These are phyloP conservation scores for Eulemur mongoz DNA, from an alignment of 2,797 vertebrate genomes.

Conservation along the genomic window DNA sequence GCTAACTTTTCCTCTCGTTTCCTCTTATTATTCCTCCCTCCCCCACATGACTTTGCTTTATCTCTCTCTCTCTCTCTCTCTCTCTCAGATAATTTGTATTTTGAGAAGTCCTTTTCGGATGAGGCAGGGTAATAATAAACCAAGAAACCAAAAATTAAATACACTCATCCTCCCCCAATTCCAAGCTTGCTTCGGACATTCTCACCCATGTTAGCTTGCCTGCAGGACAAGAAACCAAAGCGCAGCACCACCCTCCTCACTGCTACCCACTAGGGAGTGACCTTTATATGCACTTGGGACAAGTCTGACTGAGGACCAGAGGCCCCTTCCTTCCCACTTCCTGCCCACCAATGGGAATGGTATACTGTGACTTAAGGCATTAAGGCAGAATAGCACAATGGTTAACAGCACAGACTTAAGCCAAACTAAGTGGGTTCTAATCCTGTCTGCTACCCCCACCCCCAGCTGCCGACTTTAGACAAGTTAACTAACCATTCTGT, in stretches of 20 bases:
- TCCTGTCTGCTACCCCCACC: neutral
- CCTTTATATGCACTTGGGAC: neutral
- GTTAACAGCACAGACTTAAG: neutral
- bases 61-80: no score
- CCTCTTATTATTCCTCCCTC: neutral
- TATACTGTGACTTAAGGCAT: neutral
- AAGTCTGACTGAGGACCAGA: neutral
- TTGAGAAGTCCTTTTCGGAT: neutral
- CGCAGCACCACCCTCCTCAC: neutral
- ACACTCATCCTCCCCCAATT: neutral
- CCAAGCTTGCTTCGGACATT: neutral
- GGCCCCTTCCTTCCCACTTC: neutral
- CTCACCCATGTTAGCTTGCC: neutral
- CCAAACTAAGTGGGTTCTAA: neutral
- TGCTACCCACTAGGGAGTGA: neutral
- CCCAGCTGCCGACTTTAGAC: neutral
- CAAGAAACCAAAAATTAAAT: conserved; percentile 36
- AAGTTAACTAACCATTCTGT: neutral
- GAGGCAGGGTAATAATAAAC: neutral
- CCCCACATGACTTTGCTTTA: neutral
- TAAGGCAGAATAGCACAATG: neutral
- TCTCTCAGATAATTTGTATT: neutral
- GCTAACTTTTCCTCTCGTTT: neutral
- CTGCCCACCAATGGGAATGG: neutral
- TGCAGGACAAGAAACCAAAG: neutral